Evolutionary conservation across 2,888 invertebrate species (phyloP), one percentile per base, ranked within the genome.

Genomic region (Sceliomorpha sp.): DNA sequence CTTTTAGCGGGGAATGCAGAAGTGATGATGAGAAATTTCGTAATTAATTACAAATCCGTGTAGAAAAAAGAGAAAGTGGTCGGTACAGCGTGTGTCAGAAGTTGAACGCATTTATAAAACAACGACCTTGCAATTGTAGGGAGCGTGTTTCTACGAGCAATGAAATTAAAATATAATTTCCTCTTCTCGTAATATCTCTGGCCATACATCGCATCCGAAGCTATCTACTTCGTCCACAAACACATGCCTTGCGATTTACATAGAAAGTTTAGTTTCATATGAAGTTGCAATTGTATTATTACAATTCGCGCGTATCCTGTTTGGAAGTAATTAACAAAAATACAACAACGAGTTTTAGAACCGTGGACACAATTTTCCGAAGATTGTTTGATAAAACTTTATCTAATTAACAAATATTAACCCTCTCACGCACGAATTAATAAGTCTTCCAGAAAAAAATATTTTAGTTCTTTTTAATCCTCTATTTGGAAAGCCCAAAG

Each of bases 111-210:
- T n/a, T n/a, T n/a, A n/a, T n/a, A n/a, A n/a, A n/a, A n/a, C n/a
- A n/a, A n/a, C n/a, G n/a, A n/a, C 14, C 5, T 20, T 20, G 20
- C 20, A 4, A 20, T 20, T 20, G 20, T 5, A 20, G 20, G 5
- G 3, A 20, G 20, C 20, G 20, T 20, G 20, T 20, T 20, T 5
- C 20, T 39, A 20, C 9, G 5, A 29, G 75, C 76, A 77, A 80
- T 79, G 79, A 83, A 84, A 82, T 84, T 83, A 84, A 84, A 84
- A 84, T 80, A 83, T 83, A 83, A 83, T 85, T 84, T 74, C 78
- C 36, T 66, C 44, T 71, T 63, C 78, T 72, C 74, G 79, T 81
- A 80, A 82, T 81, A 78, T 79, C 77, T 74, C 70, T 68, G 58
- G 63, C 72, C 29, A 7, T 8, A 8, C 14, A 15, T 8, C 15